Evolutionary conservation across 2,113 vertebrate species (phyloP).

Genomic region (Mus spicilegus): DNA sequence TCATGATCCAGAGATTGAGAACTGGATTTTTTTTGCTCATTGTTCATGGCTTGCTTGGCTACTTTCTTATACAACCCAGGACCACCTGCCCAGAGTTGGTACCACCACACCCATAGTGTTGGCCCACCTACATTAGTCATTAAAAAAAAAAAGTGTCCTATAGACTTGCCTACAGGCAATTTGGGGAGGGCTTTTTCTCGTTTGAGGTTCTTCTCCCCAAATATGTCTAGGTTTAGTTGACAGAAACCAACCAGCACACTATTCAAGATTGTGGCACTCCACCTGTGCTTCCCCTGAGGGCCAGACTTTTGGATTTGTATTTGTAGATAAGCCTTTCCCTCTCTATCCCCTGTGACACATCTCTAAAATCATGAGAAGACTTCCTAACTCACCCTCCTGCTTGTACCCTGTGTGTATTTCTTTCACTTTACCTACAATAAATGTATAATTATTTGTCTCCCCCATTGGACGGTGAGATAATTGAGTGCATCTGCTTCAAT

Average conservation of each 20-base stretch:
- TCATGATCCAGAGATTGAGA: not conserved
- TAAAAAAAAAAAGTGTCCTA: not conserved
- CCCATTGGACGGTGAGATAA: not conserved
- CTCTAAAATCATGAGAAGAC: not conserved
- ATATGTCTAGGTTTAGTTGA: not conserved
- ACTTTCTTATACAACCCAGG: not conserved
- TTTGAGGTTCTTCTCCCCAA: not conserved
- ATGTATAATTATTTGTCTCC: not conserved
- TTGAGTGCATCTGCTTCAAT: not conserved
- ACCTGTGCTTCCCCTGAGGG: not conserved
- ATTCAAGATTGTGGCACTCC: fast-evolving
- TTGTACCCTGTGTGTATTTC: not conserved
- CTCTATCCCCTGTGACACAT: not conserved
- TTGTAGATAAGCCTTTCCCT: too few relatives aligned
- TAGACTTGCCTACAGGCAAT: not conserved
- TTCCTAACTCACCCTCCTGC: not conserved
- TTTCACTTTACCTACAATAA: not conserved
- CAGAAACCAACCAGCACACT: not conserved
- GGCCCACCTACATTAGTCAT: not conserved
- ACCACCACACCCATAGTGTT: too few relatives aligned
- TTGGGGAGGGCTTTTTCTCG: not conserved
- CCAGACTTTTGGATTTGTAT: not conserved
- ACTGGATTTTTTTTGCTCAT: not conserved
- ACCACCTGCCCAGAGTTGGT: not conserved
- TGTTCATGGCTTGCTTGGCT: not conserved